Evolutionary conservation across 2,888 invertebrate genomes (phyloP).

Genomic region (Portevinia maculata): DNA sequence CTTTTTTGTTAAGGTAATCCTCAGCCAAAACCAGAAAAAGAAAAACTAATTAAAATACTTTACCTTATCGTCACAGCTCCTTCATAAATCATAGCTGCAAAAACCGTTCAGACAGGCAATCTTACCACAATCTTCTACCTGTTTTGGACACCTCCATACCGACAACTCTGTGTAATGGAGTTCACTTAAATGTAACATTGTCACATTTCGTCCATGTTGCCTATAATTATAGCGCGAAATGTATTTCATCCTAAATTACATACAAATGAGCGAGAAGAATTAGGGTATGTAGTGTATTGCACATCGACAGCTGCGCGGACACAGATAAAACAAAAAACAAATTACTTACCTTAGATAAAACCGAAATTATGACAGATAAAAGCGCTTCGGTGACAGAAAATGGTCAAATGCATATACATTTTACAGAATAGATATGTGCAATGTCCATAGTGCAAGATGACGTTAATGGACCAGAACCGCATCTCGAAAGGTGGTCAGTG

Average conservation of each 20-base stretch:
- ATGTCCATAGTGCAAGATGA: conserved; percentile 3
- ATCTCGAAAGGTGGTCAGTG: conserved; percentile 13
- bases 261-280: conserved; percentile 49
- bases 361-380: conserved; percentile 58
- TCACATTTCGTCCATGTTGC: conserved; percentile 32
- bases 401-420: conserved; percentile 24
- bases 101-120: conserved; percentile 16
- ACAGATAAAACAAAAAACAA: conserved; percentile 1
- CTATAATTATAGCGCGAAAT: conserved; percentile 65
- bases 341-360: conserved; percentile 32
- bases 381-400: conserved; percentile 59
- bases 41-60: conserved; percentile 34
- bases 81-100: conserved; percentile 53
- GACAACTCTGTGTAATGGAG: background rate
- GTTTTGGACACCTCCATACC: conserved; percentile 31
- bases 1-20: conserved; percentile 18
- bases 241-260: conserved; percentile 59
- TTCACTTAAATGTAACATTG: conserved; percentile 46
- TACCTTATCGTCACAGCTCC: conserved; percentile 1
- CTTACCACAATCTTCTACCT: conserved; percentile 43
- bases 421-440: conserved; percentile 17
- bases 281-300: conserved; percentile 17
- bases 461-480: conserved; percentile 14
- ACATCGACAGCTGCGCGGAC: conserved; percentile 33
- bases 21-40: conserved; percentile 11